Conservation (phyloP, 1,140 invertebrate genomes). For the Orchesella cincta region DNA sequence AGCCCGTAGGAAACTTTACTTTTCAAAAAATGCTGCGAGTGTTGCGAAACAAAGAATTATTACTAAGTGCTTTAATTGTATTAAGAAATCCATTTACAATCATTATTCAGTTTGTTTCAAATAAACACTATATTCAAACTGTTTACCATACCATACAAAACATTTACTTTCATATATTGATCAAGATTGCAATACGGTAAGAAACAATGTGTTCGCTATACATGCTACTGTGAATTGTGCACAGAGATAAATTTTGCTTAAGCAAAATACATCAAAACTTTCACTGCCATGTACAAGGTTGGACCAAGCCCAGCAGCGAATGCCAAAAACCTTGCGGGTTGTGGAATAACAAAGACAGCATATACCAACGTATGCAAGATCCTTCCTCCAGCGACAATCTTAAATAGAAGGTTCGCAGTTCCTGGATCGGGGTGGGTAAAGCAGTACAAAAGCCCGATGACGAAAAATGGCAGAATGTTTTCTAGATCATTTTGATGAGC, state of each 20-base stretch:
- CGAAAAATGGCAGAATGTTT: constrained; percentile 67
- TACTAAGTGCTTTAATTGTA: too few relatives aligned
- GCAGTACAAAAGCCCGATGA: constrained; percentile 64
- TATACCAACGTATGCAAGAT: constrained; percentile 66
- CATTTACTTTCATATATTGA: too few relatives aligned
- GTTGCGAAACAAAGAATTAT: too few relatives aligned
- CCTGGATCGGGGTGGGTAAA: constrained; percentile 61
- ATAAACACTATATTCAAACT: too few relatives aligned
- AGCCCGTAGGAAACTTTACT: too few relatives aligned
- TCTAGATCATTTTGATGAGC: constrained; percentile 73
- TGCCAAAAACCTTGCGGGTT: constrained; percentile 63
- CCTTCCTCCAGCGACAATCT: constrained; percentile 61
- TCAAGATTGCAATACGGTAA: too few relatives aligned
- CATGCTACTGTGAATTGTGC: neutral
- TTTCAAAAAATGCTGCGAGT: too few relatives aligned
- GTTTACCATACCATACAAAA: too few relatives aligned
- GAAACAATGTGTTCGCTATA: too few relatives aligned
- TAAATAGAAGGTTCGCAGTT: constrained; percentile 63
- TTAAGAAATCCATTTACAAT: too few relatives aligned
- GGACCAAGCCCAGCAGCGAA: constrained; percentile 59
- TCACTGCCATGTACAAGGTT: constrained; percentile 61
- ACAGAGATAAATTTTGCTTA: too few relatives aligned
- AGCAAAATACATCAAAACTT: constrained; percentile 29
- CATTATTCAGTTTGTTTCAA: too few relatives aligned
- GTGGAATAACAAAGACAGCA: constrained; percentile 59